These are phyloP conservation scores for Aramus guarauna DNA, from an alignment of 2,113 vertebrate genomes.

Conservation along the genomic window DNA sequence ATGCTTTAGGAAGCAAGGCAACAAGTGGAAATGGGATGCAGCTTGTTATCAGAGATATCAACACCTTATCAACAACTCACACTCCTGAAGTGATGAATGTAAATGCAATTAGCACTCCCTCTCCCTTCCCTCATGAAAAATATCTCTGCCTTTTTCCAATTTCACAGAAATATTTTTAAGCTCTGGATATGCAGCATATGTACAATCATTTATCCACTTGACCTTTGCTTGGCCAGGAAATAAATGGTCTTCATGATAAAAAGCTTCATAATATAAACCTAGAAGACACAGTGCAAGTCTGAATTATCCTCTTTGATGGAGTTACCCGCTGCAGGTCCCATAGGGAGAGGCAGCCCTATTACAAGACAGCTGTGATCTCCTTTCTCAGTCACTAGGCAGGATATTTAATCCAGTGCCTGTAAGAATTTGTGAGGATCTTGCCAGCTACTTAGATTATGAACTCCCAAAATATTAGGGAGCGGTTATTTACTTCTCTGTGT, in stretches of 20 bases:
- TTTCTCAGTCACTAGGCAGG: neutral
- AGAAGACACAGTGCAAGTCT: neutral
- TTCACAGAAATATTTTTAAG: neutral
- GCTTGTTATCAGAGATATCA: neutral
- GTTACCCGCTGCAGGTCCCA: neutral
- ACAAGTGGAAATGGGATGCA: neutral
- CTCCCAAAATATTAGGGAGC: neutral
- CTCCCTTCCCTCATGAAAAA: neutral
- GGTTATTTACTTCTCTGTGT: neutral
- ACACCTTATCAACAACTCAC: neutral
- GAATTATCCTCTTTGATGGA: neutral
- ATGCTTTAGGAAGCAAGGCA: neutral
- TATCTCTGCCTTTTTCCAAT: neutral
- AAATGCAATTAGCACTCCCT: neutral
- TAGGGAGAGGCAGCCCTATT: neutral
- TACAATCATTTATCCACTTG: neutral
- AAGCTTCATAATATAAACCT: neutral
- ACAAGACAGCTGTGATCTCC: neutral
- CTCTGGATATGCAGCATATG: neutral
- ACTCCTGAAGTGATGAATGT: neutral
- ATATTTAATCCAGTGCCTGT: neutral
- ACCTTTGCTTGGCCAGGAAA: neutral
- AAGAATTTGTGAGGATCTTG: neutral
- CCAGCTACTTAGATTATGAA: neutral
- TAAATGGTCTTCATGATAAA: neutral